Evolutionary conservation across 2,888 invertebrate species (phyloP).

Genomic region (Mesochorus sp.): DNA sequence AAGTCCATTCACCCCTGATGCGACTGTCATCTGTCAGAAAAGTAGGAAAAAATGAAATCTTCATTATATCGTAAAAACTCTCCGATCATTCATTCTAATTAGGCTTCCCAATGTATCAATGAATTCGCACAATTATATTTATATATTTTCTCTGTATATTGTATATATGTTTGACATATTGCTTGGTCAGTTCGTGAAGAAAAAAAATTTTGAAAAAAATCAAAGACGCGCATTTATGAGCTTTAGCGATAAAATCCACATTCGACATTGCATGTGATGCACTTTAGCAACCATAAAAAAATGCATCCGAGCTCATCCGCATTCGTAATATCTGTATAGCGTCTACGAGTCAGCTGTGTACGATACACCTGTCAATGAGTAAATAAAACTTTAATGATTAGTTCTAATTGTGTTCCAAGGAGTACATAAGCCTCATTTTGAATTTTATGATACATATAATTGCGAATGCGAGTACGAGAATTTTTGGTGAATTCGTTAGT

Average conservation of each 20-base stretch:
- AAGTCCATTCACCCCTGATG: slow-evolving; percentile 50
- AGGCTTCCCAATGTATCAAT: too few relatives aligned
- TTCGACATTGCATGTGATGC: slow-evolving; percentile 26
- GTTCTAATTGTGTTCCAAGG: background rate
- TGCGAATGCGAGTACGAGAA: too few relatives aligned
- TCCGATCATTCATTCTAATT: too few relatives aligned
- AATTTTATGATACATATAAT: background rate
- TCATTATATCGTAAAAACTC: background rate
- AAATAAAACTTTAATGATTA: background rate
- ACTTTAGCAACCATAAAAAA: slow-evolving; percentile 15
- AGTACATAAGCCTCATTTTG: background rate
- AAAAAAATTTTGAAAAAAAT: too few relatives aligned
- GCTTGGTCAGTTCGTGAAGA: background rate
- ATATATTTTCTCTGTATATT: too few relatives aligned
- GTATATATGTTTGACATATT: too few relatives aligned
- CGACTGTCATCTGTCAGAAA: slow-evolving; percentile 29
- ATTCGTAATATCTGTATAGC: slow-evolving; percentile 13
- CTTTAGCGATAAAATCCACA: background rate
- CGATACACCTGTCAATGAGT: slow-evolving; percentile 51
- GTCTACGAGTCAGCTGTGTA: slow-evolving; percentile 38
- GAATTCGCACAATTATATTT: too few relatives aligned
- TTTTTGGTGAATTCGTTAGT: background rate
- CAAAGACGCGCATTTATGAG: too few relatives aligned
- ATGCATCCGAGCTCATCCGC: slow-evolving; percentile 47
- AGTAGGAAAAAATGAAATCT: background rate